Conservation (phyloP, 1,140 invertebrate genomes). For the Andrena cerasifolii region DNA sequence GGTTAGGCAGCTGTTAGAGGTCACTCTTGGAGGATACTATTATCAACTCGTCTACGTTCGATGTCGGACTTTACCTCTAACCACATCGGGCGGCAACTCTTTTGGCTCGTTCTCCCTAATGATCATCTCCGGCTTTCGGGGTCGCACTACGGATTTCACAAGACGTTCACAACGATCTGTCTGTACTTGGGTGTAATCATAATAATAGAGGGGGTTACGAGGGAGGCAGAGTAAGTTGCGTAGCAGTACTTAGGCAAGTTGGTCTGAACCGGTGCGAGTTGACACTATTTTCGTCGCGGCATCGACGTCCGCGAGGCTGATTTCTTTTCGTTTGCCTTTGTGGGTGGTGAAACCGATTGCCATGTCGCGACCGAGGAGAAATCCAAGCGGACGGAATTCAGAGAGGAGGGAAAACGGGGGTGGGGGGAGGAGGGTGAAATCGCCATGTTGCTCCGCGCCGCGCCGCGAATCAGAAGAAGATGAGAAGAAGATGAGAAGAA, state of each 20-base stretch:
- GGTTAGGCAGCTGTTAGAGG: slow-evolving; percentile 31
- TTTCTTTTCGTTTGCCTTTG: too few species aligned
- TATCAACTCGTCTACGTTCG: slow-evolving; percentile 1
- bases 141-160: slow-evolving; percentile 82
- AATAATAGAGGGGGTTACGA: slow-evolving; percentile 46
- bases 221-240: too few species aligned
- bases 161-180: slow-evolving; percentile 65
- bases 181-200: slow-evolving; percentile 36
- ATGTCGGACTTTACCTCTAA: slow-evolving; percentile 87
- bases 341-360: too few species aligned
- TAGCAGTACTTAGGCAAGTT: too few species aligned
- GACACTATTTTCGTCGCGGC: too few species aligned
- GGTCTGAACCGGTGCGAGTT: background rate
- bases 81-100: slow-evolving; percentile 94
- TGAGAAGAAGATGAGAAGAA: too few species aligned
- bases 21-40: background rate
- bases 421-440: background rate
- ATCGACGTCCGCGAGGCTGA: slow-evolving; percentile 10
- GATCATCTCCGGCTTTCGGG: slow-evolving; percentile 92
- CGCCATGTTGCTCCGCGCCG: too few species aligned
- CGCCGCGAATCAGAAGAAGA: too few species aligned
- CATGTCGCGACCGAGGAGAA: too few species aligned
- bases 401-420: background rate
- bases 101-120: slow-evolving; percentile 95
- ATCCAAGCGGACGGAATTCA: background rate